Conservation (phyloP, 2,113 vertebrate species). For the Rutilus rutilus region DNA sequence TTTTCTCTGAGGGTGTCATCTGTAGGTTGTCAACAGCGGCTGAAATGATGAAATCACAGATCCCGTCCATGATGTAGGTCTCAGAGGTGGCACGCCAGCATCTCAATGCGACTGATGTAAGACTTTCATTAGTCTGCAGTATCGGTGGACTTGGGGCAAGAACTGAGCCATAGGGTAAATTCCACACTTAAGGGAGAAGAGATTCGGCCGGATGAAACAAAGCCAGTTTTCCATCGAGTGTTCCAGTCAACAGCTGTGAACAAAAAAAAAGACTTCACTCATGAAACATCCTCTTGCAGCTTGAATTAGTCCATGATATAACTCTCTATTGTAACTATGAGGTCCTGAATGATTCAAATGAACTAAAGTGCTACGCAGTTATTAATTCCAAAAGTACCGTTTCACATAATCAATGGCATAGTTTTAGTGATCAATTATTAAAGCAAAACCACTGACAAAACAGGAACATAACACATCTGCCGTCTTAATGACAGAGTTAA, state of each 20-base stretch:
- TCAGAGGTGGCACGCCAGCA: slow-evolving; percentile 21
- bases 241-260: slow-evolving; percentile 84
- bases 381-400: not conserved
- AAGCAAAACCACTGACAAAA: not conserved
- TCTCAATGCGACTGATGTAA: slow-evolving; percentile 9
- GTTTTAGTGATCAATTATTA: not conserved
- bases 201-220: slow-evolving; percentile 77
- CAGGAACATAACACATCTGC: slow-evolving; percentile 55
- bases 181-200: slow-evolving; percentile 55
- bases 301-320: not conserved
- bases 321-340: not conserved
- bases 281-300: slow-evolving; percentile 14
- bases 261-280: slow-evolving; percentile 45
- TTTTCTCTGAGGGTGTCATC: slow-evolving; percentile 32
- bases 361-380: not conserved
- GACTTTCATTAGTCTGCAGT: slow-evolving; percentile 12
- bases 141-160: slow-evolving; percentile 48
- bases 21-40: slow-evolving; percentile 19
- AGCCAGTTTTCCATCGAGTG: slow-evolving; percentile 84
- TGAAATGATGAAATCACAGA: slow-evolving; percentile 35
- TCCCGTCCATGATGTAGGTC: slow-evolving; percentile 24
- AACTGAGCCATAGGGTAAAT: slow-evolving; percentile 44
- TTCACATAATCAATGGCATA: not conserved
- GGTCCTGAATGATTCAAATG: not conserved
- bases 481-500: slow-evolving; percentile 30